phyloP scores from a whole-genome alignment of 2,888 invertebrate species.

The Pseudococcus viburni region DNA sequence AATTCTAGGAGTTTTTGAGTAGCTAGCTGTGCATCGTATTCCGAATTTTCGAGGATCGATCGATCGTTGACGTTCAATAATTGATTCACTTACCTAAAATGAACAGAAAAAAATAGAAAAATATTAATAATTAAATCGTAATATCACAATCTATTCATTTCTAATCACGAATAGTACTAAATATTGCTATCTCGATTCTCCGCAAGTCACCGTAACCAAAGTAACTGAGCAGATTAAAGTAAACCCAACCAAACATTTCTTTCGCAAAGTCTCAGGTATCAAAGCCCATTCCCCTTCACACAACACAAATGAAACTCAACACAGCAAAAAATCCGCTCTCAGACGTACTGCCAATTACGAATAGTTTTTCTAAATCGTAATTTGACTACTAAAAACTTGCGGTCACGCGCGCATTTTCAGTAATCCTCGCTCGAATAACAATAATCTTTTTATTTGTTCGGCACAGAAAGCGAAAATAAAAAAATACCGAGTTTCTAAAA shows the following conservation, averaged over 20 bases:
- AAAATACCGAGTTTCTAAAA: slow-evolving; percentile 62
- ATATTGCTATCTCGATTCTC: not conserved
- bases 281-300: not conserved
- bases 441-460: slow-evolving; percentile 65
- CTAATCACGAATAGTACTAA: too few species aligned
- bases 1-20: not conserved
- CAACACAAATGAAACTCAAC: slow-evolving; percentile 23
- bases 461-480: slow-evolving; percentile 56
- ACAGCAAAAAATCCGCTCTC: slow-evolving; percentile 30
- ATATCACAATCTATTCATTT: too few species aligned
- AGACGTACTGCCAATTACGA: slow-evolving; percentile 64
- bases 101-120: not conserved
- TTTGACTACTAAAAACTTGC: slow-evolving; percentile 65
- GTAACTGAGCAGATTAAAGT: not conserved
- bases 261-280: slow-evolving; percentile 32
- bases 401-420: slow-evolving; percentile 65
- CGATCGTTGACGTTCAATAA: not conserved
- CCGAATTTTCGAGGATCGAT: not conserved
- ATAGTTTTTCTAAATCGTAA: slow-evolving; percentile 61
- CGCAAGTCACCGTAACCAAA: not conserved
- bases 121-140: not conserved
- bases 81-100: not conserved
- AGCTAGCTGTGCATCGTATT: too few species aligned
- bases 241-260: slow-evolving; percentile 26
- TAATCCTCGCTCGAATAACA: slow-evolving; percentile 66